Evolutionary conservation across 2,113 vertebrate species (phyloP), one percentile per base, ranked within the genome.

Genomic region (Salminus brasiliensis): DNA sequence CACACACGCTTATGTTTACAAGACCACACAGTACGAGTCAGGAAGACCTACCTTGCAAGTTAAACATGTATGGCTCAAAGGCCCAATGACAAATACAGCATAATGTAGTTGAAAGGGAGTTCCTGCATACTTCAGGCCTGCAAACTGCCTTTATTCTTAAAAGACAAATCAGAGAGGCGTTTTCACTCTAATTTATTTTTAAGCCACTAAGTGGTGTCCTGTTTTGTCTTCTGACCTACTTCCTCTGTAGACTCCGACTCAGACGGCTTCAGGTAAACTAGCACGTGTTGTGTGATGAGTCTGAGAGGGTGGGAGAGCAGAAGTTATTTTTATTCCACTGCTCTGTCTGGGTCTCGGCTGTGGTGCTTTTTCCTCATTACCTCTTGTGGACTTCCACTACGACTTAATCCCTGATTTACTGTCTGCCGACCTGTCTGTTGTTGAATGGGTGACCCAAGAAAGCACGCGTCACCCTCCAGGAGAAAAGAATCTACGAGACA

Each of bases 161-260:
- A 86, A n/a, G n/a, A 86, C 74, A 81, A 83, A 86, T 6, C 25
- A 11, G n/a, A n/a, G n/a, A n/a, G 30, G 36, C 5, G 34, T 57
- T 45, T 41, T 55, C 25, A 21, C 5, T 36, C 15, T 23, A n/a
- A n/a, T n/a, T n/a, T n/a, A n/a, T n/a, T n/a, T n/a, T n/a, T n/a
- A 1, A n/a, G n/a, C 30, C 47, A 29, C 57, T n/a, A 68, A 68
- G 36, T 27, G 55, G 45, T 84, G 27, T 79, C 87, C 81, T 82
- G 87, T 78, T 72, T 83, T 76, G 81, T 52, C 66, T 86, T 91
- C 88, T 91, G 91, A 90, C 91, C 92, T 74, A 91, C 85, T 90
- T 92, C 85, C 76, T 87, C 83, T 86, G 87, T 87, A 88, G 36
- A 43, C 34, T 55, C 34, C 32, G 52, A 21, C 55, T 52, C 85